Evolutionary conservation across 2,888 invertebrate species (phyloP).

Genomic region (Lepidochrysops patricia): DNA sequence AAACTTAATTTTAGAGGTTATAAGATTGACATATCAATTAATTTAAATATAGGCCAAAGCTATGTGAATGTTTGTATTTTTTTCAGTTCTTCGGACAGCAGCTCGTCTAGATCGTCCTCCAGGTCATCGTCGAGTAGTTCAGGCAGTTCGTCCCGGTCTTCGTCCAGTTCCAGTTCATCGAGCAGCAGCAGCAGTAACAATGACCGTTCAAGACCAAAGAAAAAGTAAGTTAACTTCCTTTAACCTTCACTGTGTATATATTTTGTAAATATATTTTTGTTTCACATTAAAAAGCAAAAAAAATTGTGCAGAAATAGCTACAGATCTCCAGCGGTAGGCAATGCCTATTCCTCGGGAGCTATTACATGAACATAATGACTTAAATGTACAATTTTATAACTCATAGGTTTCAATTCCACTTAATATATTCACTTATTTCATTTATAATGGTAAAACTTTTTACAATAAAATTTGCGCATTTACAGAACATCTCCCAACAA

Average conservation of each 20-base stretch:
- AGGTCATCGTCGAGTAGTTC: conserved; percentile 87
- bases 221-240: conserved; percentile 63
- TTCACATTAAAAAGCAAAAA: too few species aligned
- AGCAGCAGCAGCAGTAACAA: conserved; percentile 79
- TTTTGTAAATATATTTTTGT: too few species aligned
- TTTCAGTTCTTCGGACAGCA: conserved; percentile 84
- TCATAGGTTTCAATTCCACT: too few species aligned
- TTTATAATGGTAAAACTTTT: too few species aligned
- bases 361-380: too few species aligned
- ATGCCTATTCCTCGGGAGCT: too few species aligned
- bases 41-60: neutral
- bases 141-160: conserved; percentile 72
- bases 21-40: neutral
- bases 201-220: conserved; percentile 77
- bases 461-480: conserved; percentile 16
- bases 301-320: too few species aligned
- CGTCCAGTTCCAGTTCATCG: conserved; percentile 77
- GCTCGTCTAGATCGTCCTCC: conserved; percentile 86
- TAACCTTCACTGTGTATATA: too few species aligned
- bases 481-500: conserved; percentile 60
- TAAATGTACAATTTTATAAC: too few species aligned
- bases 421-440: too few species aligned
- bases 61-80: neutral
- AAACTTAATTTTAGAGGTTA: neutral
- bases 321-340: too few species aligned